Evolutionary conservation across 2,113 vertebrate genomes (phyloP).

Genomic region (Smithornis capensis): DNA sequence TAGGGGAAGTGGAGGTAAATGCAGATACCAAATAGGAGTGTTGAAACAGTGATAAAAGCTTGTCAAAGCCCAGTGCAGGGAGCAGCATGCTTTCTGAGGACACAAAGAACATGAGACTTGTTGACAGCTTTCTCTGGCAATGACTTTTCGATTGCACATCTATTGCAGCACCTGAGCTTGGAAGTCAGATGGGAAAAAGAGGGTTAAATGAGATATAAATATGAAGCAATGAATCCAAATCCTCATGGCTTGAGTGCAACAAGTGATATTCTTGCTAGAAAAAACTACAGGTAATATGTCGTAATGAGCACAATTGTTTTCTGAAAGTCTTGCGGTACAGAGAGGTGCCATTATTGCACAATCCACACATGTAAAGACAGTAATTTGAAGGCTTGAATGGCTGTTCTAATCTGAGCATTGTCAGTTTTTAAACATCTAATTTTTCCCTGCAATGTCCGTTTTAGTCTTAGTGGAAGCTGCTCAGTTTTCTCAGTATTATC

Average conservation of each 20-base stretch:
- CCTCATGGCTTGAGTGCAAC: neutral
- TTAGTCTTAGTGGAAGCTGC: neutral
- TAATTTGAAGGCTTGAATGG: neutral
- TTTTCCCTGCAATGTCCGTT: neutral
- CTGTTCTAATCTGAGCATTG: neutral
- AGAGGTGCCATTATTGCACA: neutral
- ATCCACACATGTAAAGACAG: neutral
- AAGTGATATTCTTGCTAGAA: neutral
- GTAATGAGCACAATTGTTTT: neutral
- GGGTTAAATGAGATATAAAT: neutral
- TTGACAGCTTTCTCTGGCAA: neutral
- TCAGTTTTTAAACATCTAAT: neutral
- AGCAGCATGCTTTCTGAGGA: neutral
- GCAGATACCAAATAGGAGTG: neutral
- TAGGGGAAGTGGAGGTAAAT: neutral
- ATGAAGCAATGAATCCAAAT: neutral
- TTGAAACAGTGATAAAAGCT: neutral
- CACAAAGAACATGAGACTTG: neutral
- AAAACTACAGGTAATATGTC: neutral
- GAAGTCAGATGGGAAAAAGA: neutral
- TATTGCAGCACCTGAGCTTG: neutral
- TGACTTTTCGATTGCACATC: neutral
- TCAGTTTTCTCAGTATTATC: neutral
- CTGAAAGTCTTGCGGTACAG: neutral
- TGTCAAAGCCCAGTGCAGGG: neutral